Evolutionary conservation across 2,888 invertebrate genomes (phyloP).

Genomic region (Sympetrum striolatum): DNA sequence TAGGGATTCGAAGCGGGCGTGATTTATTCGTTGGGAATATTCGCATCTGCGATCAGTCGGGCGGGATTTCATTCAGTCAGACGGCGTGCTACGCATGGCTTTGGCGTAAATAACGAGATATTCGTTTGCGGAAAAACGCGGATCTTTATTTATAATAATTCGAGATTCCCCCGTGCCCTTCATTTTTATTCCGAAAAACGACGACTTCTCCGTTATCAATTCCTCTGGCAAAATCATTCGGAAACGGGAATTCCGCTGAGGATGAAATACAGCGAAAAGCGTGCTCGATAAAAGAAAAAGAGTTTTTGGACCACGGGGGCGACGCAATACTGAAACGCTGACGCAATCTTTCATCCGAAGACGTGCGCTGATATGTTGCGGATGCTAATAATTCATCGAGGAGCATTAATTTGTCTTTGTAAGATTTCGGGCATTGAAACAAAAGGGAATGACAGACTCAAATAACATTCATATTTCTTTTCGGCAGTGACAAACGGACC

Average conservation of each 20-base stretch:
- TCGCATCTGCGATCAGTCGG: slow-evolving; percentile 24
- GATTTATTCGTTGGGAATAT: slow-evolving; percentile 40
- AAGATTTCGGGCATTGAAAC: too few relatives aligned
- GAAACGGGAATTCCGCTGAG: background rate
- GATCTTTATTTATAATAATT: slow-evolving; percentile 34
- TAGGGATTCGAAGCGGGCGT: slow-evolving; percentile 30
- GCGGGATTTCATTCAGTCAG: slow-evolving; percentile 23
- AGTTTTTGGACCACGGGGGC: too few relatives aligned
- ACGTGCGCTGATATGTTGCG: too few relatives aligned
- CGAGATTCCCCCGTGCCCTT: background rate
- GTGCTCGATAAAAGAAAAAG: too few relatives aligned
- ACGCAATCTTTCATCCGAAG: too few relatives aligned
- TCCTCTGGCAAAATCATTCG: background rate
- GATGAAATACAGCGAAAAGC: too few relatives aligned
- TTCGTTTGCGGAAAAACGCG: slow-evolving; percentile 11
- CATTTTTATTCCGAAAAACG: background rate
- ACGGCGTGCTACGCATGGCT: slow-evolving; percentile 11
- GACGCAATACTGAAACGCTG: too few relatives aligned
- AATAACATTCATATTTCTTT: too few relatives aligned
- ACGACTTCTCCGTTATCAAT: background rate
- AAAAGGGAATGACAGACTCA: too few relatives aligned
- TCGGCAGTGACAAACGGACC: too few relatives aligned
- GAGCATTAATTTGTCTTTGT: too few relatives aligned
- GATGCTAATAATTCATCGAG: too few relatives aligned
- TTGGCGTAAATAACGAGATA: slow-evolving; percentile 31